phyloP scores from a whole-genome alignment of 2,888 invertebrate genomes.

The Ferrisia virgata region DNA sequence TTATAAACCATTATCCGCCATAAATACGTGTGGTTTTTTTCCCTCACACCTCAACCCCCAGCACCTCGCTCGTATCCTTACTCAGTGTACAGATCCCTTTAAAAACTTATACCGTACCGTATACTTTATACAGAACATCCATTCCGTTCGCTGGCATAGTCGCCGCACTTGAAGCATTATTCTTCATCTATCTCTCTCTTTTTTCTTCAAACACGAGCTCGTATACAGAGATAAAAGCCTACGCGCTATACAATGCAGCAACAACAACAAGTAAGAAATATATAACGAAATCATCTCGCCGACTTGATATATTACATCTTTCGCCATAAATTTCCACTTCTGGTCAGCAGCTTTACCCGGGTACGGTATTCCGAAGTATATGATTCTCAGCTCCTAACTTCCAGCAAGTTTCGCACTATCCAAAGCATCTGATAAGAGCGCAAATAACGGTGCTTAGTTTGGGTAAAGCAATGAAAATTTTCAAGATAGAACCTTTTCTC shows the following conservation, averaged over 20 bases:
- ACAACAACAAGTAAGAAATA: background rate
- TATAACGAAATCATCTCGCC: background rate
- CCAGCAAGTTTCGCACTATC: no score
- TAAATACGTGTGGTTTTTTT: background rate
- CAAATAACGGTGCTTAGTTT: no score
- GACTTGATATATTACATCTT: background rate
- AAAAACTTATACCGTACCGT: background rate
- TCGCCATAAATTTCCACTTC: slow-evolving; percentile 6
- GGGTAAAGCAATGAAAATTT: no score
- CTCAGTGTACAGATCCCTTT: background rate
- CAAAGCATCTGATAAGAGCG: no score
- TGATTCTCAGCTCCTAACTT: no score
- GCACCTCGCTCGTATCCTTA: background rate
- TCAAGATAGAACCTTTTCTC: no score
- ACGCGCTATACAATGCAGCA: background rate
- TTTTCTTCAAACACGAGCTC: background rate
- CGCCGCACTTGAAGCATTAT: no score
- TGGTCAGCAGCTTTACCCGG: background rate
- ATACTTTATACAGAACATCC: background rate
- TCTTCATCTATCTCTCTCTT: background rate
- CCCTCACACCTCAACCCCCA: background rate
- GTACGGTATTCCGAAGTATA: no score
- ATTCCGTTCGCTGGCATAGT: no score
- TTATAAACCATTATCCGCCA: slow-evolving; percentile 17
- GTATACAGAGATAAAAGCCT: background rate